phyloP scores from a whole-genome alignment of 2,113 vertebrate species.

The Antigone vipio region DNA sequence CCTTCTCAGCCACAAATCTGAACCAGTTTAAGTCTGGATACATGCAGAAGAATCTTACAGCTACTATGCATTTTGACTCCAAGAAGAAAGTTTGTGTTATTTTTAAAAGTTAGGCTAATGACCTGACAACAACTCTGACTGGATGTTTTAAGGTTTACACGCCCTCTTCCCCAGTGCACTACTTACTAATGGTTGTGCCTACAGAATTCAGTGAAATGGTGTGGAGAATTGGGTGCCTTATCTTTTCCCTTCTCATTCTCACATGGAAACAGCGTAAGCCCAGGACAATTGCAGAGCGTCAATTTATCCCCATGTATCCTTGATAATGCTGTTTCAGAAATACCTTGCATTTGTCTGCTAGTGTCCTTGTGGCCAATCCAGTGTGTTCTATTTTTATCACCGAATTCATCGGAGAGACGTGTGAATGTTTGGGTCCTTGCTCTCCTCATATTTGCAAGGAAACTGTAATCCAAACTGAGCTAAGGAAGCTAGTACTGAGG shows the following conservation, averaged over 20 bases:
- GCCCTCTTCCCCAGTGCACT: neutral
- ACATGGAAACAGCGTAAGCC: neutral
- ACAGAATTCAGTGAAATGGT: neutral
- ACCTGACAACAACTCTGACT: neutral
- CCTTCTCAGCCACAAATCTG: neutral
- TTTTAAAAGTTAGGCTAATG: neutral
- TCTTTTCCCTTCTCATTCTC: neutral
- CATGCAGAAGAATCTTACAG: neutral
- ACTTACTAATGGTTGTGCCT: neutral
- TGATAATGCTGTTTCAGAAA: neutral
- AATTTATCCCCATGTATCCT: neutral
- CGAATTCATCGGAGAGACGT: neutral
- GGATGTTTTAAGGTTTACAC: neutral
- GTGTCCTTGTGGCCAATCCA: neutral
- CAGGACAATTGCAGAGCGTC: rapidly evolving
- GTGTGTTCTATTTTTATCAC: neutral
- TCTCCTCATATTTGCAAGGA: neutral
- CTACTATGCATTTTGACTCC: neutral
- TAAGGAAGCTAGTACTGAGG: neutral
- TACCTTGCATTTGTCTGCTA: neutral
- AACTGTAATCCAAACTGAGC: neutral
- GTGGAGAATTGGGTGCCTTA: neutral
- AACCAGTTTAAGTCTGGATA: neutral
- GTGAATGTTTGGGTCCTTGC: neutral
- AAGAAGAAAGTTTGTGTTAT: neutral